Evolutionary conservation across 2,797 vertebrate genomes (phyloP).

Genomic region (Pipistrellus nathusii): DNA sequence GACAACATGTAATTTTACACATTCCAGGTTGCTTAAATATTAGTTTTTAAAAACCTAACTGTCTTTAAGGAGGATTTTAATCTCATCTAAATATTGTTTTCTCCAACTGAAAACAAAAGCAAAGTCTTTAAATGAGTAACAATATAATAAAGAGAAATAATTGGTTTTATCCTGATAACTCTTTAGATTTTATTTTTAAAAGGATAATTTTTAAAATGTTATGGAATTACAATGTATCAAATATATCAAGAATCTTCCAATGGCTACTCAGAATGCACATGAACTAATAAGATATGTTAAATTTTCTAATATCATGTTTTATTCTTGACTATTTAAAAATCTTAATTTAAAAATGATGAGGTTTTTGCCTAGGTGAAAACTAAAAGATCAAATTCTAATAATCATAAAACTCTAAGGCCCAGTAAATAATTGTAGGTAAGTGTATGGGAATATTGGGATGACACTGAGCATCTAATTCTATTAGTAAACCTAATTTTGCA

Average conservation of each 20-base stretch:
- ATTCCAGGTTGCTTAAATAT: not conserved
- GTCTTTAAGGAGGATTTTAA: not conserved
- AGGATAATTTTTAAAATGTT: not conserved
- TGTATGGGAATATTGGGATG: not conserved
- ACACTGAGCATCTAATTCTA: slow-evolving; percentile 38
- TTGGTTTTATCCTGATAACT: slow-evolving; percentile 32
- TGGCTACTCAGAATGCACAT: not conserved
- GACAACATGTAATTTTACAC: not conserved
- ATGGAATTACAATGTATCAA: not conserved
- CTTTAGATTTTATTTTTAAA: slow-evolving; percentile 53
- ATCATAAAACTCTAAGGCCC: not conserved
- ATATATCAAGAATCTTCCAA: not conserved
- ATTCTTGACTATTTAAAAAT: slow-evolving; percentile 39
- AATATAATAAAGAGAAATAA: not conserved
- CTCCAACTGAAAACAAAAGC: not conserved
- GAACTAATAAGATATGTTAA: slow-evolving; percentile 4
- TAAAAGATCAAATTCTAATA: slow-evolving; percentile 42
- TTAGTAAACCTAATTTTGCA: slow-evolving; percentile 66
- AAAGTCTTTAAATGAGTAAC: not conserved
- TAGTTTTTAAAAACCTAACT: not conserved
- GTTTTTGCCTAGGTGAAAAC: slow-evolving; percentile 40
- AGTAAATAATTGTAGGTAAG: slow-evolving; percentile 20
- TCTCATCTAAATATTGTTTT: not conserved
- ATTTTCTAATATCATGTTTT: slow-evolving; percentile 27
- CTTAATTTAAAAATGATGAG: slow-evolving; percentile 31